These are phyloP conservation scores for Notechis scutatus DNA, from an alignment of 2,113 vertebrate species.

Conservation along the genomic window DNA sequence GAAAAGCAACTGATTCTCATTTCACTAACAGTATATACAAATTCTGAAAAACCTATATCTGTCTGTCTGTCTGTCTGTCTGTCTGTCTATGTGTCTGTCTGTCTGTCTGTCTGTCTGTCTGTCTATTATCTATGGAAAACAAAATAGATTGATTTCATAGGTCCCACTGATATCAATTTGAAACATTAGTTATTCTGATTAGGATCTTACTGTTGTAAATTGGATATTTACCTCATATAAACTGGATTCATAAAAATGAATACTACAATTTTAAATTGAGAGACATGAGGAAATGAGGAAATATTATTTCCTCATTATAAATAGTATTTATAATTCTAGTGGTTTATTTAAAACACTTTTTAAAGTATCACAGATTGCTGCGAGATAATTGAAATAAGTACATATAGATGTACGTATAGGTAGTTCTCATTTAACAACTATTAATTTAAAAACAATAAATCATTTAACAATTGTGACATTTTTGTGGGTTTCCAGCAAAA, in stretches of 20 bases:
- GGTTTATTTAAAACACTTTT: neutral
- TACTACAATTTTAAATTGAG: neutral
- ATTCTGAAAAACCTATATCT: neutral
- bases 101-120: too few species aligned
- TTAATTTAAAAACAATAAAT: neutral
- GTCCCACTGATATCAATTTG: neutral
- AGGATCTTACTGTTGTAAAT: neutral
- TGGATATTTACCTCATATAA: neutral
- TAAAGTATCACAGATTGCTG: neutral
- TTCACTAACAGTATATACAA: neutral
- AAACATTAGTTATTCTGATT: neutral
- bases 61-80: too few species aligned
- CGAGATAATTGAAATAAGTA: neutral
- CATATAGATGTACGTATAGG: neutral
- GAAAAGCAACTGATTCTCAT: neutral
- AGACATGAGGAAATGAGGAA: neutral
- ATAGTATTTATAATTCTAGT: neutral
- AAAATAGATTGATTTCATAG: neutral
- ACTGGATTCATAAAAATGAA: neutral
- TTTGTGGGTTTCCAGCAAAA: neutral
- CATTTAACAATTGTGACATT: neutral
- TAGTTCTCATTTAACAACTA: neutral
- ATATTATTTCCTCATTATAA: neutral
- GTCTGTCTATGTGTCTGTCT: too few species aligned
- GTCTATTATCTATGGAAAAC: neutral